Evolutionary conservation across 2,113 vertebrate genomes (phyloP).

Genomic region (Tragelaphus buxtoni): DNA sequence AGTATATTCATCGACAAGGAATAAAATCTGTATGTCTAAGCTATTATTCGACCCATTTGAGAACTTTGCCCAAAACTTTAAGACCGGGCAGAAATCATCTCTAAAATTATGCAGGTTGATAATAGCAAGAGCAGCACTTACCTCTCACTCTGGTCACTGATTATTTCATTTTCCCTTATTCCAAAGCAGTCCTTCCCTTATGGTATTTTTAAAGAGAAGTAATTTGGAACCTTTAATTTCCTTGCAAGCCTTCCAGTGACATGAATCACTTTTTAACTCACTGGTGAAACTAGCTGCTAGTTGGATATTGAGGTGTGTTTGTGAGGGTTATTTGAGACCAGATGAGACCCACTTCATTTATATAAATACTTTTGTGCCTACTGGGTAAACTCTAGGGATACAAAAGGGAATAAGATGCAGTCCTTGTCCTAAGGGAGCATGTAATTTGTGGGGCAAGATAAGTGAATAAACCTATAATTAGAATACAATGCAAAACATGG

Average conservation of each 20-base stretch:
- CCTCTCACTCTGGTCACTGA: background rate
- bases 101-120: background rate
- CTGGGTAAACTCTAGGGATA: background rate
- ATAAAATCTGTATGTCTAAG: background rate
- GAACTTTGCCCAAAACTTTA: slow-evolving; percentile 8
- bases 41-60: slow-evolving; percentile 1
- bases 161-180: slow-evolving; percentile 32
- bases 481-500: background rate
- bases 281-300: background rate
- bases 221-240: slow-evolving; percentile 33
- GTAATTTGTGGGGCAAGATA: background rate
- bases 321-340: background rate
- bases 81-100: slow-evolving; percentile 24
- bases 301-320: background rate
- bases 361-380: background rate
- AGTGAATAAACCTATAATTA: background rate
- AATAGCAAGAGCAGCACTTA: slow-evolving; percentile 22
- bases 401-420: background rate
- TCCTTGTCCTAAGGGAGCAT: background rate
- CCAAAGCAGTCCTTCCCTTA: background rate
- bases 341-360: background rate
- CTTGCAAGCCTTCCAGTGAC: background rate
- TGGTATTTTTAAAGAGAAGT: background rate
- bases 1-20: background rate
- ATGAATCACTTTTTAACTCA: background rate